Evolutionary conservation across 2,113 vertebrate species (phyloP).

Genomic region (Toxotes chatareus): DNA sequence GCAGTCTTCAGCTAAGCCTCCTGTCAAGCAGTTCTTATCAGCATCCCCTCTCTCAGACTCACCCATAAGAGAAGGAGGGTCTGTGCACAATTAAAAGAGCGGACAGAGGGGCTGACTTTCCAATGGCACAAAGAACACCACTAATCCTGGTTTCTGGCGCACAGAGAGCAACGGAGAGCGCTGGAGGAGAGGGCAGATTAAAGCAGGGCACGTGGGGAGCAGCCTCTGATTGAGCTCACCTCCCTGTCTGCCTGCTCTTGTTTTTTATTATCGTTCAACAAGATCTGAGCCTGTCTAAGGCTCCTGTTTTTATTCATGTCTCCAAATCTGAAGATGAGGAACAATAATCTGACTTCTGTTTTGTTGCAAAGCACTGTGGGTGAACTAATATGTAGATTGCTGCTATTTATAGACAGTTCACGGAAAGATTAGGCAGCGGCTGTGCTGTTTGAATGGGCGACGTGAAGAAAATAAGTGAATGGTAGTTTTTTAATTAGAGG

Average conservation of each 20-base stretch:
- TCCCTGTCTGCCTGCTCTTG: conserved; percentile 44
- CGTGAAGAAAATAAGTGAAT: conserved; percentile 38
- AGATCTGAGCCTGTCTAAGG: conserved; percentile 33
- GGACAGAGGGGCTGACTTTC: conserved; percentile 67
- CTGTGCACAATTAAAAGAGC: conserved; percentile 58
- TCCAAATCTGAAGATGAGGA: conserved; percentile 40
- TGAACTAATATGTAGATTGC: conserved; percentile 49
- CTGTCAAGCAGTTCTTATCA: conserved; percentile 49
- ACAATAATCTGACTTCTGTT: conserved; percentile 40
- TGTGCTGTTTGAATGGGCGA: conserved; percentile 32
- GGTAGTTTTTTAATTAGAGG: conserved; percentile 39
- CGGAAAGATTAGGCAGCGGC: conserved; percentile 44
- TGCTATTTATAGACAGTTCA: conserved; percentile 52
- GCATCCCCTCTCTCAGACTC: conserved; percentile 19
- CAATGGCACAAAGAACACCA: conserved; percentile 68
- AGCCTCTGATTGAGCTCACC: conserved; percentile 64
- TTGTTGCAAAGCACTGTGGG: conserved; percentile 27
- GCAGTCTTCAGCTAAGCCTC: conserved; percentile 14
- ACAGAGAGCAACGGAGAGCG: conserved; percentile 33
- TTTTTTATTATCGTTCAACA: conserved; percentile 57
- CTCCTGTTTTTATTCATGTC: conserved; percentile 42
- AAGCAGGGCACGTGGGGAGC: conserved; percentile 52
- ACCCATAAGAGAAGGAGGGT: conserved; percentile 32
- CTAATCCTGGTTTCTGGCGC: conserved; percentile 71
- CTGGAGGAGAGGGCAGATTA: conserved; percentile 66